Conservation (phyloP, 2,797 vertebrate genomes). For the Pantherophis vulpinus region DNA sequence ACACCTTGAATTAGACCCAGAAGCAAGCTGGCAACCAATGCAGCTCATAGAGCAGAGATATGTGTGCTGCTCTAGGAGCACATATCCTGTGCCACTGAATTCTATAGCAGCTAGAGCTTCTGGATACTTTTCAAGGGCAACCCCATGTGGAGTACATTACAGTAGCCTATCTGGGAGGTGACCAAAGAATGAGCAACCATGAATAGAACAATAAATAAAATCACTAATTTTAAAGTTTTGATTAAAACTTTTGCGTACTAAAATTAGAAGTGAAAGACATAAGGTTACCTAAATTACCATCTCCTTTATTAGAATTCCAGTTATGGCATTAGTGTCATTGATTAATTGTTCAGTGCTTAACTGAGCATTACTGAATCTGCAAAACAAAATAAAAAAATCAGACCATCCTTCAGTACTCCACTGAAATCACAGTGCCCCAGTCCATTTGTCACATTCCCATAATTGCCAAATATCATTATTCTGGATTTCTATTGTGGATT, state of each 20-base stretch:
- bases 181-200: background rate
- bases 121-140: background rate
- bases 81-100: background rate
- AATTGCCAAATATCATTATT: background rate
- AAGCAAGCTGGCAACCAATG: background rate
- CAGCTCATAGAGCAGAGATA: background rate
- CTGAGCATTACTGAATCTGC: background rate
- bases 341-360: background rate
- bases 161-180: background rate
- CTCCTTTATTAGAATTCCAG: conserved; percentile 1
- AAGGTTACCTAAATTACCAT: background rate
- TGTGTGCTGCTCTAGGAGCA: background rate
- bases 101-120: background rate
- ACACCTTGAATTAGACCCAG: background rate
- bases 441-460: background rate
- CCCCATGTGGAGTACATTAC: background rate
- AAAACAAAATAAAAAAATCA: background rate
- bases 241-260: background rate
- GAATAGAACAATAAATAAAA: background rate
- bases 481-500: background rate
- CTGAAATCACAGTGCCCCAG: background rate
- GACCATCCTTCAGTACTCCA: background rate
- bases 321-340: background rate
- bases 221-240: background rate
- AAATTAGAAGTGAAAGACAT: background rate